Evolutionary conservation across 2,797 vertebrate species (phyloP).

Genomic region (Thunnus albacares): DNA sequence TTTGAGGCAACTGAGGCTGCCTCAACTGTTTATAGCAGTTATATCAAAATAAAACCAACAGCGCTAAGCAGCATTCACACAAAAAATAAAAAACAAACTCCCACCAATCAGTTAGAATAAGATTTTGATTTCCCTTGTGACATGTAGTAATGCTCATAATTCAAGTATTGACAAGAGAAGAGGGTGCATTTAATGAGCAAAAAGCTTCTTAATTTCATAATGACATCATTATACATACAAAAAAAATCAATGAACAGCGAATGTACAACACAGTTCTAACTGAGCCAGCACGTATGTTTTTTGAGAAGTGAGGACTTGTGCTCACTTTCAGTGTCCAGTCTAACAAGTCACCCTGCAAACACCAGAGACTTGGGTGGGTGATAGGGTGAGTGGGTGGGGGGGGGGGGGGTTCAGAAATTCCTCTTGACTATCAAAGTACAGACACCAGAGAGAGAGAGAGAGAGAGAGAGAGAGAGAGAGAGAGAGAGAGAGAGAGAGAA

Average conservation of each 20-base stretch:
- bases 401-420: constrained; percentile 42
- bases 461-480: constrained; percentile 17
- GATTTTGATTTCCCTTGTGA: background rate
- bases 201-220: background rate
- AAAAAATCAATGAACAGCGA: background rate
- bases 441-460: constrained; percentile 25
- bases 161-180: background rate
- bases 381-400: background rate
- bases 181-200: background rate
- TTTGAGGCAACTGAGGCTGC: no score
- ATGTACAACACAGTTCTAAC: background rate
- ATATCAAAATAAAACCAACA: background rate
- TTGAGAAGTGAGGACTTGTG: background rate
- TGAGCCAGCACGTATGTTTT: background rate
- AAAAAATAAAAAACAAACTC: background rate
- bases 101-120: background rate
- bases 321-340: constrained; percentile 13
- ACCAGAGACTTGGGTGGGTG: constrained; percentile 8
- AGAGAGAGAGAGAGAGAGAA: constrained; percentile 15
- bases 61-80: background rate
- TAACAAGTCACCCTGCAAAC: constrained; percentile 12
- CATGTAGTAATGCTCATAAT: background rate
- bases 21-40: background rate
- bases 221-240: no score
- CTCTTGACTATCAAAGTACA: constrained; percentile 46